Evolutionary conservation across 2,888 invertebrate species (phyloP), one percentile per base, ranked within the genome.

Genomic region (Entomobrya proxima): DNA sequence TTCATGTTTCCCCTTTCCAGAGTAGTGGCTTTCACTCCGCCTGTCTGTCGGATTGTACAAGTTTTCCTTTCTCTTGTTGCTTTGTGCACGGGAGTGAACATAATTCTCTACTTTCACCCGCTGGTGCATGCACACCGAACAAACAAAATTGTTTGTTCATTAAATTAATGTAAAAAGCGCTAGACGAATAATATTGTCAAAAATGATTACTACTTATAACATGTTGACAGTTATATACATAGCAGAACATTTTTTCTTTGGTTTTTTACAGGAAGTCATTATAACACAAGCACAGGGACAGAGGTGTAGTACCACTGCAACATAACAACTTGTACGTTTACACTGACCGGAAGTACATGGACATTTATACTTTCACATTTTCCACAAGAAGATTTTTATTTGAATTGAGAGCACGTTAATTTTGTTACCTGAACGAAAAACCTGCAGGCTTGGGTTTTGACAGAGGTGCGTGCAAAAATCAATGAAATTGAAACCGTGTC

Each of bases 11-110:
- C 40, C 7, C 69, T 69, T 69, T 69, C 67, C 67, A 67, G 24
- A 67, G 37, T 40, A n/a, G n/a, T n/a, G n/a, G n/a, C 67, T 67
- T 67, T 67, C 67, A 67, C 67, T 67, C n/a, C n/a, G n/a, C n/a
- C n/a, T n/a, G n/a, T n/a, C n/a, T n/a, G n/a, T n/a, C n/a, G n/a
- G n/a, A n/a, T n/a, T n/a, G n/a, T n/a, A n/a, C n/a, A n/a, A n/a
- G n/a, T n/a, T n/a, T n/a, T n/a, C n/a, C n/a, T n/a, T n/a, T n/a
- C n/a, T n/a, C n/a, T n/a, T n/a, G n/a, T n/a, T n/a, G n/a, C n/a
- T n/a, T n/a, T n/a, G n/a, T n/a, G n/a, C n/a, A n/a, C n/a, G n/a
- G n/a, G n/a, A n/a, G n/a, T n/a, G n/a, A n/a, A n/a, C n/a, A n/a
- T n/a, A n/a, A n/a, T n/a, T n/a, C n/a, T n/a, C n/a, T n/a, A n/a